Base-by-base conservation (phyloP, 2,888 invertebrate species). In the Trypoxylon attenuatum region DNA sequence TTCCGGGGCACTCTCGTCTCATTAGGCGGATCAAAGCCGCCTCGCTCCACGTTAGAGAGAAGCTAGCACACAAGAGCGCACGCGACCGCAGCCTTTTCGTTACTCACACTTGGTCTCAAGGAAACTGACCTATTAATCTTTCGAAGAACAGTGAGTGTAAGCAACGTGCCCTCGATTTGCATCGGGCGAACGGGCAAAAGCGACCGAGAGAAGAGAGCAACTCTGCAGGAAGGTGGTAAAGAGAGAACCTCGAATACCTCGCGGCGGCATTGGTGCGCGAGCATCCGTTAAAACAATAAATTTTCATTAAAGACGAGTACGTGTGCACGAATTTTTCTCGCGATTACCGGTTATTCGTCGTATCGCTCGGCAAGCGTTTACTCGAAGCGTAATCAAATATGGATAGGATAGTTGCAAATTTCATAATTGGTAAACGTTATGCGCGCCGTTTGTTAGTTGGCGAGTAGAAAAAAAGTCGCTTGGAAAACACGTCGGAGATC, bases 61-160 rank as follows among this genome's bases (percentile, higher is more conserved):
- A 76, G 54, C 66, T 69, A 70, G 64, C 60, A 41, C n/a, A n/a
- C n/a, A n/a, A n/a, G n/a, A 41, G 55, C 55, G 42, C 39, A 38
- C 29, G 29, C 45, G 38, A 50, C 69, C 43, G 55, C 59, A 18
- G 47, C 54, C 54, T 69, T 71, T 74, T 67, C 67, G 67, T 67
- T 69, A 72, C 66, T 75, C 75, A 71, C 69, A 59, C 65, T 60
- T 57, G 64, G 64, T 52, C 69, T 71, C 71, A 73, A 71, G 66
- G 73, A 71, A 76, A 73, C 59, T 70, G 68, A 73, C 62, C 71
- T 71, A 76, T 76, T 73, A 76, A 76, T 71, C 68, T 73, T 67
- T 64, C 62, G 57, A 54, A 52, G 62, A 67, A 67, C 58, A 64
- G 38, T 46, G 56, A 64, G 54, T 41, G 41, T 56, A 57, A 42